A percentile compares a stretch with the other conserved stretches of the same genome.
Conservation (phyloP, 2,888 invertebrate genomes). For the Muscina levida region DNA sequence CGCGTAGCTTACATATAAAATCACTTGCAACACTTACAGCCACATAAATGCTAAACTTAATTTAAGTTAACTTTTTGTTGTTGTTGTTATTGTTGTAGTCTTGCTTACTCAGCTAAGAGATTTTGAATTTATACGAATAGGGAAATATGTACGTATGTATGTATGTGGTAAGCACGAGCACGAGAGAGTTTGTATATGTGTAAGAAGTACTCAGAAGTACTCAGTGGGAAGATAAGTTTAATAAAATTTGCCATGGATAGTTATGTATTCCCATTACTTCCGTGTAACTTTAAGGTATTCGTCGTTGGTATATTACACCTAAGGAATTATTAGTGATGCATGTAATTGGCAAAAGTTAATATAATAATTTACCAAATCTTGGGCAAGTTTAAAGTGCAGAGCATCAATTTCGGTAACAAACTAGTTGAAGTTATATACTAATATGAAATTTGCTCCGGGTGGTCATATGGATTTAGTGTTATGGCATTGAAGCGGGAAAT, state of each 20-base stretch:
- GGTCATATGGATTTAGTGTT: too few species aligned
- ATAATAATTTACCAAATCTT: too few species aligned
- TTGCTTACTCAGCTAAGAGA: conserved; percentile 41
- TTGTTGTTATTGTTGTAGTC: too few species aligned
- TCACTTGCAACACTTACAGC: background rate
- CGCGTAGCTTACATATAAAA: background rate
- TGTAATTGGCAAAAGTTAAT: conserved; percentile 4
- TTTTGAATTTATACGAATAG: conserved; percentile 31
- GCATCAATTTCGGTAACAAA: too few species aligned
- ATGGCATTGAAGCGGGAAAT: too few species aligned
- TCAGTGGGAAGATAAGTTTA: conserved; percentile 16
- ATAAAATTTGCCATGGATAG: conserved; percentile 19
- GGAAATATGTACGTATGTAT: background rate
- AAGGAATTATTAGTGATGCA: conserved; percentile 21
- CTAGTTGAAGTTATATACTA: too few species aligned
- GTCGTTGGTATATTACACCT: conserved; percentile 4
- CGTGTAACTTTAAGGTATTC: background rate
- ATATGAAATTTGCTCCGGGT: too few species aligned
- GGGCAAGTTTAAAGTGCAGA: too few species aligned
- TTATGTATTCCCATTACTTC: conserved; percentile 17
- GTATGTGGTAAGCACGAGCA: background rate
- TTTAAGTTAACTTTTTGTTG: conserved; percentile 7
- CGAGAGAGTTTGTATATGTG: too few species aligned
- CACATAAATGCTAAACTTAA: background rate
- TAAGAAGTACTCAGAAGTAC: too few species aligned